Evolutionary conservation across 1,140 invertebrate species (phyloP).

Genomic region (Papilio aristodemus): DNA sequence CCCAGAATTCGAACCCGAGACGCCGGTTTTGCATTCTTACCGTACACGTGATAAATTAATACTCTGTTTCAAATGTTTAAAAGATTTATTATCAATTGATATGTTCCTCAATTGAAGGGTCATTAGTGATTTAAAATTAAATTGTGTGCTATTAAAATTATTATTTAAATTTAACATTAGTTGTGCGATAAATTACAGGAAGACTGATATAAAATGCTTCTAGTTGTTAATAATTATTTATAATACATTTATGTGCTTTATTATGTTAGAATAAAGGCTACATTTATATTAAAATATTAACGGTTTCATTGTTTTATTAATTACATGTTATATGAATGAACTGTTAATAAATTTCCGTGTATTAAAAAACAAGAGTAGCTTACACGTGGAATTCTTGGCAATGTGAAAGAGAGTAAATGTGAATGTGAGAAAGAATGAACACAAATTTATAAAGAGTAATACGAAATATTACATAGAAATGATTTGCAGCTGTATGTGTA

Average conservation of each 20-base stretch:
- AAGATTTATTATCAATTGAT: too few relatives aligned
- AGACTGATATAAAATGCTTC: constrained; percentile 13
- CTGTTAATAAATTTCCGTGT: background rate
- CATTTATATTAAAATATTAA: background rate
- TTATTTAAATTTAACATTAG: background rate
- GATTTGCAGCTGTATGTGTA: too few relatives aligned
- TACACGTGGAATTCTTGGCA: too few relatives aligned
- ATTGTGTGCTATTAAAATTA: constrained; percentile 4
- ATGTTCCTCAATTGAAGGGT: background rate
- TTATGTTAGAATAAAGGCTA: background rate
- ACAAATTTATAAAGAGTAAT: too few relatives aligned
- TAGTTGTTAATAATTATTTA: constrained; percentile 4
- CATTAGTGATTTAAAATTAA: constrained; percentile 7
- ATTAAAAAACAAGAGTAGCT: background rate
- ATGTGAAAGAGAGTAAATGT: too few relatives aligned
- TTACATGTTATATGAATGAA: background rate
- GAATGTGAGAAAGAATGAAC: too few relatives aligned
- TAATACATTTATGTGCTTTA: background rate
- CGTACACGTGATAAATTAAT: too few relatives aligned
- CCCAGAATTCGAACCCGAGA: too few relatives aligned
- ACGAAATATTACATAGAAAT: too few relatives aligned
- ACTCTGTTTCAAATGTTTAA: too few relatives aligned
- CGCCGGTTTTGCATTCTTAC: too few relatives aligned
- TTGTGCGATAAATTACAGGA: constrained; percentile 18
- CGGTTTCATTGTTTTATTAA: background rate